Conservation (phyloP, 2,888 invertebrate species). For the Drosophila diplacantha region DNA sequence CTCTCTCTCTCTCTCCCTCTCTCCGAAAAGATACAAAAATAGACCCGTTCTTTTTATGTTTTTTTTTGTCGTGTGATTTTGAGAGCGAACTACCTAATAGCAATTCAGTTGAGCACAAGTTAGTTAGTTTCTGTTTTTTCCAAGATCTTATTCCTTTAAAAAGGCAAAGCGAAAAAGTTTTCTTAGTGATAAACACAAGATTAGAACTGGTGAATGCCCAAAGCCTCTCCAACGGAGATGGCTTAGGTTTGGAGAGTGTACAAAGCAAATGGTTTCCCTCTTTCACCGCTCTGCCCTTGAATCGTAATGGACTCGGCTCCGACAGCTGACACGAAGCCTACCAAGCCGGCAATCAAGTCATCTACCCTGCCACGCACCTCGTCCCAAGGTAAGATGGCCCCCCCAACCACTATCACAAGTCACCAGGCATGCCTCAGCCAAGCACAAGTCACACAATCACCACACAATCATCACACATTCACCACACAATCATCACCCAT, state of each 20-base stretch:
- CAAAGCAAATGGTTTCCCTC: slow-evolving; percentile 4
- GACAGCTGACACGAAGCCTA: slow-evolving; percentile 93
- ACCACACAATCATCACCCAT: background rate
- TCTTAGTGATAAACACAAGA: background rate
- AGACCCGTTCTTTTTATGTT: too few relatives aligned
- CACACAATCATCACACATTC: slow-evolving; percentile 17
- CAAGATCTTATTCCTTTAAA: background rate
- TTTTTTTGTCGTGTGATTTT: too few relatives aligned
- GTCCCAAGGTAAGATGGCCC: slow-evolving; percentile 88
- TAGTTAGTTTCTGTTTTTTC: too few relatives aligned
- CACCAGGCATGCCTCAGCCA: slow-evolving; percentile 23
- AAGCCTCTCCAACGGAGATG: background rate
- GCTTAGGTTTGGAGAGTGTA: background rate
- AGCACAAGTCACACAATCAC: background rate
- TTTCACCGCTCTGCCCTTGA: background rate
- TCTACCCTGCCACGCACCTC: slow-evolving; percentile 95
- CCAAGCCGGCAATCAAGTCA: slow-evolving; percentile 97
- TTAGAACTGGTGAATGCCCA: slow-evolving; percentile 2
- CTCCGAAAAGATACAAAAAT: background rate
- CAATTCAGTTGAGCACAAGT: too few relatives aligned
- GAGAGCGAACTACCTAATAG: too few relatives aligned
- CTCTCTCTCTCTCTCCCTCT: background rate
- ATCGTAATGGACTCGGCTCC: background rate
- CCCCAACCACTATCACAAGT: slow-evolving; percentile 18
- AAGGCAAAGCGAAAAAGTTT: background rate